Conservation (phyloP, 2,888 invertebrate genomes). For the Sminthurides aquaticus region DNA sequence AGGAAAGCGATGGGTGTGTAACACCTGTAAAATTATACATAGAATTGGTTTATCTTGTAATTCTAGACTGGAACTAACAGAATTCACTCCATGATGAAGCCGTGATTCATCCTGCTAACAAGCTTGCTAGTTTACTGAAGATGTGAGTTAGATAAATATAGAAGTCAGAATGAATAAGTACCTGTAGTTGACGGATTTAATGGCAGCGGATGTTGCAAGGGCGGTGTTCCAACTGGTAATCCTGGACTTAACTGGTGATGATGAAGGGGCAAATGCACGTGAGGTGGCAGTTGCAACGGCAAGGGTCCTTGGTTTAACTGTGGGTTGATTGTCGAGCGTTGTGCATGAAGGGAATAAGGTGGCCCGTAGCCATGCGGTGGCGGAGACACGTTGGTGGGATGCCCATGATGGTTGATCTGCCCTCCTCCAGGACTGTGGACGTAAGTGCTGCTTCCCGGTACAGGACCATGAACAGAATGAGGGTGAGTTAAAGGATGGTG, state of each 20-base stretch:
- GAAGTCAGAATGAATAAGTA: too few species aligned
- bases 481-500: constrained; percentile 7
- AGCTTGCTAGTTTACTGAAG: too few species aligned
- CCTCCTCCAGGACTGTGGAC: background rate
- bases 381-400: background rate
- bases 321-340: constrained; percentile 8
- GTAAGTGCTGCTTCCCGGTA: constrained; percentile 10
- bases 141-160: too few species aligned
- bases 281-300: constrained; percentile 11
- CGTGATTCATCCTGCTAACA: too few species aligned
- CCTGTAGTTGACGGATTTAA: background rate
- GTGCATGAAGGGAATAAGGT: background rate
- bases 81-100: too few species aligned
- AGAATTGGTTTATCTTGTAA: too few species aligned
- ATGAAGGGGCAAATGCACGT: constrained; percentile 25
- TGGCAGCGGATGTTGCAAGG: background rate
- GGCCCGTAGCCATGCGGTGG: constrained; percentile 9
- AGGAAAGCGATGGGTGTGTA: constrained; percentile 15
- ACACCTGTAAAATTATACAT: background rate
- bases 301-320: background rate
- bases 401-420: background rate
- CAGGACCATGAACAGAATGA: constrained; percentile 10
- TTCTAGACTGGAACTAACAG: background rate
- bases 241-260: too few species aligned
- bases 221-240: background rate